Percentiles rank a stretch among this genome's conserved stretches.
These are phyloP conservation scores for Umimayanthus chanpuru DNA, from an alignment of 92 coral and sea anemone species.

Conservation along the genomic window DNA sequence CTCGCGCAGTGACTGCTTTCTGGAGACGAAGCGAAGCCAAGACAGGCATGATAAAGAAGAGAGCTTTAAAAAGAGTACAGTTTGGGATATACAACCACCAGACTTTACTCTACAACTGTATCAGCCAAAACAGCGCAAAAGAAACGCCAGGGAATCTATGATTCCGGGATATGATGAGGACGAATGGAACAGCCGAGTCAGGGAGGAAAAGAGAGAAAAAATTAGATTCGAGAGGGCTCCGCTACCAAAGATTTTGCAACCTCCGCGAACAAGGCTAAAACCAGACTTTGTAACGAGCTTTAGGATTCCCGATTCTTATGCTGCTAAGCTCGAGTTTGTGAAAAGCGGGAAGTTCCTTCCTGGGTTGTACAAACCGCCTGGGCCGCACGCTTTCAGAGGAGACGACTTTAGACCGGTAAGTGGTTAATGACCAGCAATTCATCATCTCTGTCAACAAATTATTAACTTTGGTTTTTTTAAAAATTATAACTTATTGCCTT, in stretches of 20 bases:
- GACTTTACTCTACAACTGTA: conserved; percentile 84
- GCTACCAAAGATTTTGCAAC: conserved; percentile 83
- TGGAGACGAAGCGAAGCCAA: conserved; percentile 70
- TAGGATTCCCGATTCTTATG: conserved; percentile 73
- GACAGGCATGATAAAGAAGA: conserved; percentile 46
- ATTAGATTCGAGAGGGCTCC: conserved; percentile 71
- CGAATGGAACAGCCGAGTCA: conserved; percentile 65
- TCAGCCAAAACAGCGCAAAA: conserved; percentile 70
- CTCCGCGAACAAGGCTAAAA: conserved; percentile 45
- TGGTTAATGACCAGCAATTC: neutral
- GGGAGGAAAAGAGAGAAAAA: conserved; percentile 59
- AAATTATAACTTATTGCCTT: neutral
- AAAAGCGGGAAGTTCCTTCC: conserved; percentile 72
- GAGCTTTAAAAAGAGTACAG: conserved; percentile 49
- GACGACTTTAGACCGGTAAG: conserved; percentile 92
- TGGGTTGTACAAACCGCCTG: conserved; percentile 77
- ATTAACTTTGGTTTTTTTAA: neutral
- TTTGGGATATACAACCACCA: conserved; percentile 82
- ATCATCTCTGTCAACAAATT: neutral
- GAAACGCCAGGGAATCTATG: conserved; percentile 79
- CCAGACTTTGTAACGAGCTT: conserved; percentile 71
- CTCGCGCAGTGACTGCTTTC: conserved; percentile 90
- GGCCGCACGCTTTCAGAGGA: conserved; percentile 91
- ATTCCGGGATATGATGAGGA: conserved; percentile 72
- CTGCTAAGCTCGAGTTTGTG: conserved; percentile 70